Base-by-base conservation (phyloP, 2,113 vertebrate genomes). In the Pachyramphus minor region DNA sequence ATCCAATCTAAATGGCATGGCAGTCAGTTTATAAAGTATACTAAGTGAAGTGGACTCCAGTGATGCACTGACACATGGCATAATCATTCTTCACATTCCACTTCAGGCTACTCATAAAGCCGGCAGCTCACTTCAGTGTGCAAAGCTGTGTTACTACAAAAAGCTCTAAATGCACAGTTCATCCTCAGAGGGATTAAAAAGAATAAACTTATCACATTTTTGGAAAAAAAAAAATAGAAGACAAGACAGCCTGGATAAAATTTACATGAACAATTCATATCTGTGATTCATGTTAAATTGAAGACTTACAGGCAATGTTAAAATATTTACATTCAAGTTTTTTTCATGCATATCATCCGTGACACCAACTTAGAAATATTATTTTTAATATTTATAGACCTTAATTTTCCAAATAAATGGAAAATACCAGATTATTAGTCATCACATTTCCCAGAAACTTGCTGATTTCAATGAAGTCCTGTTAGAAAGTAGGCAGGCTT, bases 171-270 rank as follows among this genome's bases (percentile, higher is more conserved):
- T 1, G 35, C 88, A 84, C 64, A 86, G 33, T 45, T 93, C 50
- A 74, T 96, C 83, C 90, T 88, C 84, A 93, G 72, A 93, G 78
- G 93, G 90, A 95, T 95, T 89, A 50, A 96, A 89, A 96, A 87
- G 92, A 97, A 93, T 93, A 96, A 95, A 97, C 90, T 87, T 95
- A 91, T 77, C 93, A 95, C 84, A 96, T 96, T 97, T 93, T 94
- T 96, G 87, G 49, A 15, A 47, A 3, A 9, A 44, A 3, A 44
- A 49, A 39, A 58, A 60, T 31, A 53, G 11, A 78, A 47, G 39
- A 45, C 50, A 82, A 68, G 84, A 69, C 27, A 86, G 82, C 28
- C 52, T 66, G 75, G 89, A 84, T 91, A 85, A 94, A 94, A 92
- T 52, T 87, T 84, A 81, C 45, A 78, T 37, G 67, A 71, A 52